Evolutionary conservation across 2,888 invertebrate genomes (phyloP), one percentile per base, ranked within the genome.

Genomic region (Acanthosoma haemorrhoidale): DNA sequence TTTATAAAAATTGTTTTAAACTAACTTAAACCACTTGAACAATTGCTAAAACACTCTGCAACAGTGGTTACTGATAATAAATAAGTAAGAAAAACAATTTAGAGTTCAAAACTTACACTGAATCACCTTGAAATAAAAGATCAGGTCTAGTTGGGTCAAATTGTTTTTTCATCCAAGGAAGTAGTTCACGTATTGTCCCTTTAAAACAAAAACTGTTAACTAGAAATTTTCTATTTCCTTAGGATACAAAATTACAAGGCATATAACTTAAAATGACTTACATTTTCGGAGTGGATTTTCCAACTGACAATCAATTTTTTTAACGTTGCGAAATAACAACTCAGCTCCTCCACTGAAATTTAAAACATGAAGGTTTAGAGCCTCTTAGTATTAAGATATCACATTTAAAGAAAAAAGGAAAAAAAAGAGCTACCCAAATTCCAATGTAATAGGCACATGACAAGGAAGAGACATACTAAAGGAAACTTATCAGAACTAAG

Each of bases 301-400:
- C 75, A 93, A 80, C 29, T 82, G 80, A 0, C 94, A 79, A 70
- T 88, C 82, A 61, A 89, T 86, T 68, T 84, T 85, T 78, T 94
- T 94, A 66, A 88, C 84, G 77, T 91, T 92, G 74, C 89, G 89
- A 79, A 96, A 93, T 1, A 96, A 80, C n/a, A 94, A 79, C 79
- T 96, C 96, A 0, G 94, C 94, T 2, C 96, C 96, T 13, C 96
- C 96, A 43, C 92, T 91, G 77, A 34, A 70, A 71, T n/a, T n/a
- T n/a, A n/a, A n/a, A n/a, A n/a, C n/a, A n/a, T n/a, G n/a, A n/a
- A n/a, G n/a, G n/a, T n/a, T n/a, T n/a, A n/a, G n/a, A n/a, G n/a
- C n/a, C n/a, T n/a, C n/a, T n/a, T n/a, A n/a, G n/a, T n/a, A n/a
- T n/a, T n/a, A n/a, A n/a, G n/a, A n/a, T n/a, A n/a, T n/a, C n/a